These are phyloP conservation scores for Pavo muticus DNA, from an alignment of 2,113 vertebrate genomes.

Conservation along the genomic window DNA sequence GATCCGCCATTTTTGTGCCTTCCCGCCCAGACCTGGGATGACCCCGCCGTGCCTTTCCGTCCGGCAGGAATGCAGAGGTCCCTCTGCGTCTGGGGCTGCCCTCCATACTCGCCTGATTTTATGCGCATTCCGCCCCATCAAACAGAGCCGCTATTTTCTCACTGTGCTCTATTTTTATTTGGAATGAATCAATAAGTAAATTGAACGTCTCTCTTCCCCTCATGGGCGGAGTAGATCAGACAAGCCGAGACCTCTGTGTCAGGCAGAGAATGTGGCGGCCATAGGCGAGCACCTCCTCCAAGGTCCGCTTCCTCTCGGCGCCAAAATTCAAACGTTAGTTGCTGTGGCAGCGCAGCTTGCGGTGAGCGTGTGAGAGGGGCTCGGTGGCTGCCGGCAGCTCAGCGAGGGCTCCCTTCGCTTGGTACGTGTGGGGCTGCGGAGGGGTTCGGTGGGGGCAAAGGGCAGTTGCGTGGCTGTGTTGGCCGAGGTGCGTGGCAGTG, in stretches of 20 bases:
- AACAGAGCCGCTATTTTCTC: rapidly evolving
- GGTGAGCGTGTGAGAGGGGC: background rate
- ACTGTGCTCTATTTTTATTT: rapidly evolving
- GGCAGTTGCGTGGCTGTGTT: too few species aligned
- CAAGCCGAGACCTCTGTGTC: rapidly evolving
- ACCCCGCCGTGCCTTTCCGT: too few species aligned
- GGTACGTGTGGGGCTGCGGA: too few species aligned
- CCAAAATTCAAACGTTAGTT: background rate
- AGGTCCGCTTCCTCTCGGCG: background rate
- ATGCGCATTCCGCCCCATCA: rapidly evolving
- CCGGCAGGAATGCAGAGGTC: too few species aligned
- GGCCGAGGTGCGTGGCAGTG: too few species aligned
- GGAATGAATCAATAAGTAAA: rapidly evolving
- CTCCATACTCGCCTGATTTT: background rate
- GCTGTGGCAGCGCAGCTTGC: rapidly evolving
- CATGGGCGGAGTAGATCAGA: too few species aligned
- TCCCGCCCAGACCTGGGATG: too few species aligned
- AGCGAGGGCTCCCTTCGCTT: too few species aligned
- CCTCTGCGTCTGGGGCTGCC: rapidly evolving
- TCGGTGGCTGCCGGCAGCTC: background rate
- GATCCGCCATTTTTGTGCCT: background rate
- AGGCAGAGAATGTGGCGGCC: rapidly evolving
- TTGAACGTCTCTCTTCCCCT: rapidly evolving
- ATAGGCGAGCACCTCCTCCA: rapidly evolving
- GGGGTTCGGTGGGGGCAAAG: too few species aligned